phyloP scores from a whole-genome alignment of 2,797 vertebrate genomes.

The Oreochromis grahami region DNA sequence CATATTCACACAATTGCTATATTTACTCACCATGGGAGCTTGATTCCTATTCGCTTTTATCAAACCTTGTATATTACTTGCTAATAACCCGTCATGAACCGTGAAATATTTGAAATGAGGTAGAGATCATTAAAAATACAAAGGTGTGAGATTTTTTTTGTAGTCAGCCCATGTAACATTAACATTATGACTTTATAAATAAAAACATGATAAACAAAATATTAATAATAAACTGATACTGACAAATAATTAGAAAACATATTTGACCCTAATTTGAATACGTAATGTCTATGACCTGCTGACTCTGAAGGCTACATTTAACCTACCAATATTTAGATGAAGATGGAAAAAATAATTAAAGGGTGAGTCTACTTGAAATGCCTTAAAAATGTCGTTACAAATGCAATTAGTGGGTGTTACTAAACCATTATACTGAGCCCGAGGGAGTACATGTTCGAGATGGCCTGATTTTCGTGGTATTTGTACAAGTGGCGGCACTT shows the following conservation, averaged over 20 bases:
- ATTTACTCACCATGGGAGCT: conserved; percentile 11
- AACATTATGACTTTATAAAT: neutral
- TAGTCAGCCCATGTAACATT: neutral
- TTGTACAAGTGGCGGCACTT: conserved; percentile 8
- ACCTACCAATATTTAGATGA: neutral
- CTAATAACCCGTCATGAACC: neutral
- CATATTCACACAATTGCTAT: conserved; percentile 20
- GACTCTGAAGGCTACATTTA: neutral
- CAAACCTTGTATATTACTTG: neutral
- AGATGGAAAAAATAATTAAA: neutral
- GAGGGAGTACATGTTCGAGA: neutral
- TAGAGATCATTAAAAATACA: neutral
- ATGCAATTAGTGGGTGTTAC: neutral
- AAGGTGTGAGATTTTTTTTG: neutral
- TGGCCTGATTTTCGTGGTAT: conserved; percentile 1
- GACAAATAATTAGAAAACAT: neutral
- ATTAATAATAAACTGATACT: neutral
- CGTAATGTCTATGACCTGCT: neutral
- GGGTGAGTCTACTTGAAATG: neutral
- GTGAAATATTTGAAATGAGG: neutral
- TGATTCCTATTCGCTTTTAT: neutral
- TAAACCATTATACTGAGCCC: neutral
- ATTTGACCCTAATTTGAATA: neutral
- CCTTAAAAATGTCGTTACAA: neutral
- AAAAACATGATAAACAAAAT: neutral